Evolutionary conservation across 2,797 vertebrate genomes (phyloP).

Genomic region (Betta splendens): DNA sequence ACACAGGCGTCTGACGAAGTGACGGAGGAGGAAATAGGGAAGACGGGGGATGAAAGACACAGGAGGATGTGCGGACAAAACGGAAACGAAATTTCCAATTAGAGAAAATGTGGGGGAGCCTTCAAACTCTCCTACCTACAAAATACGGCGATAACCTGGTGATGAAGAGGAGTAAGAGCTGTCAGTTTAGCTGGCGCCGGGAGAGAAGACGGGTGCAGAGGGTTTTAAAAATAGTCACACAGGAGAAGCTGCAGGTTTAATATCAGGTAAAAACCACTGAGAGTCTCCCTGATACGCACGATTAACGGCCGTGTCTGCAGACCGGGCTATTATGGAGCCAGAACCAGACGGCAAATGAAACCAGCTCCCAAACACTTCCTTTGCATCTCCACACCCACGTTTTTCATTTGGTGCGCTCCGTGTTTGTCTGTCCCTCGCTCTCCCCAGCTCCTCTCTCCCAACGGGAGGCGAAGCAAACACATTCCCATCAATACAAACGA

Average conservation of each 20-base stretch:
- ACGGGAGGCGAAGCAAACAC: conserved; percentile 27
- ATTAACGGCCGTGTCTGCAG: conserved; percentile 55
- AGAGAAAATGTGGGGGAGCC: conserved; percentile 52
- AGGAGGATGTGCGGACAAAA: conserved; percentile 61
- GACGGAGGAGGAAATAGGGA: conserved; percentile 53
- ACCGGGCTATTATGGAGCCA: conserved; percentile 70
- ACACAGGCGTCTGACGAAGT: conserved; percentile 63
- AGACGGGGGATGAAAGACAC: conserved; percentile 61
- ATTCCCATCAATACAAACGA: conserved; percentile 53
- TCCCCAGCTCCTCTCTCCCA: conserved; percentile 22
- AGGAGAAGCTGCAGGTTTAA: conserved; percentile 73
- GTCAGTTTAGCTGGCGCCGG: conserved; percentile 57
- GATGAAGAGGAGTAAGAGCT: conserved; percentile 47
- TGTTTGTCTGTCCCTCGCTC: conserved; percentile 29
- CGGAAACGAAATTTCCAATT: conserved; percentile 70
- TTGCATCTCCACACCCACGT: conserved; percentile 24
- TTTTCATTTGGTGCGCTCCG: conserved; percentile 53
- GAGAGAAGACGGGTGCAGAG: conserved; percentile 38
- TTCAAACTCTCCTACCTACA: conserved; percentile 52
- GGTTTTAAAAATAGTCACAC: conserved; percentile 71
- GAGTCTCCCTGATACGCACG: conserved; percentile 72
- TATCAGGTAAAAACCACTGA: conserved; percentile 71
- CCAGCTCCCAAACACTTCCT: conserved; percentile 59
- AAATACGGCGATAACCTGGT: conserved; percentile 53
- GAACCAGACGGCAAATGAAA: conserved; percentile 73